phyloP scores from a whole-genome alignment of 2,797 vertebrate species.

The Gymnothorax reevesii region DNA sequence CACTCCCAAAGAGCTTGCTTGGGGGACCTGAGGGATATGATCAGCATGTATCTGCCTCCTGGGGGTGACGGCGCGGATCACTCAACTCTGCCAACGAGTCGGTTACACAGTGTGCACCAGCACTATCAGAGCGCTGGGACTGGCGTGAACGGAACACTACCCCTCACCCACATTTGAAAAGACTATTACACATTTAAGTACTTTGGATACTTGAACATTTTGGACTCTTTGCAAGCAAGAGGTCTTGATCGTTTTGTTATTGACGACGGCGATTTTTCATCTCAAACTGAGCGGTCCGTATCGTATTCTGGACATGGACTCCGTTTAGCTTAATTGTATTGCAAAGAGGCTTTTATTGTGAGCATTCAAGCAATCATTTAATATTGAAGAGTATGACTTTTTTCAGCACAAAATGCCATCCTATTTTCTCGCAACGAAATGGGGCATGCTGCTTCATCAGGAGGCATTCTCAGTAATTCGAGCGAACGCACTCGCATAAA shows the following conservation, averaged over 20 bases:
- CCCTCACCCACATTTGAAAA: constrained; percentile 94
- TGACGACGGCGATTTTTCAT: constrained; percentile 57
- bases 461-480: constrained; percentile 50
- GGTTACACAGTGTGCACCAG: constrained; percentile 95
- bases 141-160: constrained; percentile 93
- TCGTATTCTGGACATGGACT: constrained; percentile 62
- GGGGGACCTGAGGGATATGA: constrained; percentile 98
- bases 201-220: constrained; percentile 81
- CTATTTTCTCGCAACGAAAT: constrained; percentile 69
- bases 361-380: constrained; percentile 72
- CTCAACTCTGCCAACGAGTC: constrained; percentile 83
- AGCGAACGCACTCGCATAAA: constrained; percentile 67
- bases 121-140: constrained; percentile 95
- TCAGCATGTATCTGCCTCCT: constrained; percentile 99
- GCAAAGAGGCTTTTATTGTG: constrained; percentile 61
- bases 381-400: constrained; percentile 77
- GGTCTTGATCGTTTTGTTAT: constrained; percentile 16
- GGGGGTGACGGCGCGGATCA: constrained; percentile 92
- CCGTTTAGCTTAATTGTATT: constrained; percentile 52
- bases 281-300: constrained; percentile 61
- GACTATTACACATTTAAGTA: constrained; percentile 61
- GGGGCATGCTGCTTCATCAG: constrained; percentile 68
- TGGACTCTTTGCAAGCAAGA: constrained; percentile 22
- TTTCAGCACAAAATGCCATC: constrained; percentile 47
- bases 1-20: constrained; percentile 95